Evolutionary conservation across 2,888 invertebrate genomes (phyloP).

Genomic region (Drosophila putrida): DNA sequence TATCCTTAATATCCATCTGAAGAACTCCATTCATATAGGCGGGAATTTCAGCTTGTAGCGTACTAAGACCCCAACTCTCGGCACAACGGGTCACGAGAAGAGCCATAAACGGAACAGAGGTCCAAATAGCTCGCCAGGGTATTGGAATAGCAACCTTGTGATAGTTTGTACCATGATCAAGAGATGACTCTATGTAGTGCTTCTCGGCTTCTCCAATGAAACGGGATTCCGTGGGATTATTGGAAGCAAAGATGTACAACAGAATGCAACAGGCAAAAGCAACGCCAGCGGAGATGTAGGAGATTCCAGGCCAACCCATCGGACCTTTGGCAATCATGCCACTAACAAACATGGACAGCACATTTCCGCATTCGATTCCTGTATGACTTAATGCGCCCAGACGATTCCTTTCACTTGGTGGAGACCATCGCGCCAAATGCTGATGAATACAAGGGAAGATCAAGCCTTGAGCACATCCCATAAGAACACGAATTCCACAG

Average conservation of each 20-base stretch:
- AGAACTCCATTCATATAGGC: conserved; percentile 89
- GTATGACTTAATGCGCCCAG: conserved; percentile 87
- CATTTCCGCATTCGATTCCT: conserved; percentile 89
- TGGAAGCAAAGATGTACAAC: conserved; percentile 87
- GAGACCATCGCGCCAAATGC: conserved; percentile 89
- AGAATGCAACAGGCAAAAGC: conserved; percentile 86
- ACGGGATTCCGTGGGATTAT: conserved; percentile 87
- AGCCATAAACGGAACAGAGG: conserved; percentile 88
- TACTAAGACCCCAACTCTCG: conserved; percentile 90
- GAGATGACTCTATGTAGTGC: conserved; percentile 87
- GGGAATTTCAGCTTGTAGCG: conserved; percentile 89
- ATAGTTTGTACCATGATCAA: conserved; percentile 56
- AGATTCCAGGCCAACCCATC: conserved; percentile 89
- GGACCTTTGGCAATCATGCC: conserved; percentile 87
- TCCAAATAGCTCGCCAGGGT: conserved; percentile 88
- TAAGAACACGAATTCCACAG: conserved; percentile 87
- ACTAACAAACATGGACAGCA: conserved; percentile 88
- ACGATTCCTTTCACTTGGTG: conserved; percentile 87
- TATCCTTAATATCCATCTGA: conserved; percentile 87
- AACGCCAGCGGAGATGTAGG: conserved; percentile 87
- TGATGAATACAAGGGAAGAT: conserved; percentile 89
- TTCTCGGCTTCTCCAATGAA: conserved; percentile 87
- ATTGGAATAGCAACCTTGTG: conserved; percentile 83
- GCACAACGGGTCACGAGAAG: conserved; percentile 87
- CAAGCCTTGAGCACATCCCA: conserved; percentile 89